These are phyloP conservation scores for Salminus brasiliensis DNA, from an alignment of 2,113 vertebrate species.

Conservation along the genomic window DNA sequence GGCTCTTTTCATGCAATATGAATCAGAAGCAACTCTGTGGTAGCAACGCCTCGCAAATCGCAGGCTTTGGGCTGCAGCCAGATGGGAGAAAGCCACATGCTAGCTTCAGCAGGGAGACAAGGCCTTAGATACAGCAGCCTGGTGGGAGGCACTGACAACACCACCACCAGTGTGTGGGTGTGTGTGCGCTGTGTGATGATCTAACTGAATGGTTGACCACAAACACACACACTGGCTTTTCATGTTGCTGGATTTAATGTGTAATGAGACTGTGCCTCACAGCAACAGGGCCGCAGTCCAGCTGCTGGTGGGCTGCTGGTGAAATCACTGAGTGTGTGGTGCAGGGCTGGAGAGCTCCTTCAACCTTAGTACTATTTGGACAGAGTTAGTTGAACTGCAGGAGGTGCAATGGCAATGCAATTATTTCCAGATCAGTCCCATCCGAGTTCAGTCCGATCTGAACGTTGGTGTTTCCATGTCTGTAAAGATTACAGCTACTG, in stretches of 20 bases:
- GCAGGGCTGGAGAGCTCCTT: not conserved
- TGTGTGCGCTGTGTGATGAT: constrained; percentile 43
- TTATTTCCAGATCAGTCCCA: too few species aligned
- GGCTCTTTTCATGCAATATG: constrained; percentile 52
- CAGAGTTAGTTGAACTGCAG: not conserved
- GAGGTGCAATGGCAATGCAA: too few species aligned
- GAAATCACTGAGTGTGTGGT: constrained; percentile 23
- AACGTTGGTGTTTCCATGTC: too few species aligned
- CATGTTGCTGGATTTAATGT: constrained; percentile 59
- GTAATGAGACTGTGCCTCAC: constrained; percentile 65
- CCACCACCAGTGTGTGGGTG: constrained; percentile 29
- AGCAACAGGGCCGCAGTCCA: constrained; percentile 62
- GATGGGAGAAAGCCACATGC: constrained; percentile 52
- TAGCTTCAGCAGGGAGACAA: constrained; percentile 45
- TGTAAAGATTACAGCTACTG: too few species aligned
- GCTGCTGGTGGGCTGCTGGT: constrained; percentile 12
- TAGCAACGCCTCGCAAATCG: constrained; percentile 36
- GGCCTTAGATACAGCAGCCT: constrained; percentile 43
- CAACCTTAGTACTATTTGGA: not conserved
- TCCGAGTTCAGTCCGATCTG: too few species aligned
- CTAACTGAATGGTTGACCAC: constrained; percentile 58
- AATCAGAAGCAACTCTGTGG: constrained; percentile 55
- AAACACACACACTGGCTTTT: constrained; percentile 63
- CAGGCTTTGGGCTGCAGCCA: constrained; percentile 45
- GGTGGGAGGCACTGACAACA: constrained; percentile 44